These are phyloP conservation scores for Callionymus lyra DNA, from an alignment of 2,113 vertebrate species.

Conservation along the genomic window DNA sequence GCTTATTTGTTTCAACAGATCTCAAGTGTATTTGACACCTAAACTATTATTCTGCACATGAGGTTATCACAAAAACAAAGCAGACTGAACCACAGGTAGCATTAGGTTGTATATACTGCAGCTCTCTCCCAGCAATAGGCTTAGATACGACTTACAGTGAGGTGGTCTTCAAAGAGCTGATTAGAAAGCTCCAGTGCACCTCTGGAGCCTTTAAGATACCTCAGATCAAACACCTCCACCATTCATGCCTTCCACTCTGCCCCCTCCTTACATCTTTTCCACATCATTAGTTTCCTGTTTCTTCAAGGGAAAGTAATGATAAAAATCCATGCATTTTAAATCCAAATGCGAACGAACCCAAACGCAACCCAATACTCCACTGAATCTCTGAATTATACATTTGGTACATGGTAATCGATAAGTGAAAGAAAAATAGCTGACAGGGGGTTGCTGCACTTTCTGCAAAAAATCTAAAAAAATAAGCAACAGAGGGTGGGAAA, in stretches of 20 bases:
- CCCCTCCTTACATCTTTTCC: conserved; percentile 10
- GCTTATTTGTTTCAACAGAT: no score
- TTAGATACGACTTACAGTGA: conserved; percentile 1
- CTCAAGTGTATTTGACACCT: no score
- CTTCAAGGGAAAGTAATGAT: conserved; percentile 37
- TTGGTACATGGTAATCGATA: background rate
- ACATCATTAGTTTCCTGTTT: conserved; percentile 47
- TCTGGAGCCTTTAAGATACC: conserved; percentile 59
- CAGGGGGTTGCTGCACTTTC: no score
- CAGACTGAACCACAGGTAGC: no score
- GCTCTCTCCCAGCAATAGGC: no score
- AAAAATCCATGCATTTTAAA: conserved; percentile 28
- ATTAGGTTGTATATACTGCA: no score
- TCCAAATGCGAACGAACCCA: conserved; percentile 2
- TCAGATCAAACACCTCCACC: conserved; percentile 43
- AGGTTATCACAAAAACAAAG: no score
- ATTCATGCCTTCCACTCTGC: conserved; percentile 30
- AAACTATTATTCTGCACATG: no score
- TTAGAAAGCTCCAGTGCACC: conserved; percentile 39
- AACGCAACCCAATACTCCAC: background rate
- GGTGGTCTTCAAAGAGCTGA: conserved; percentile 54
- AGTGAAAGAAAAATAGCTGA: background rate
- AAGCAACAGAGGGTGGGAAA: no score
- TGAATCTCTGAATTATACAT: background rate
- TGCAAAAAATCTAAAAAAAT: no score